Percentiles rank a stretch among this genome's conserved stretches.
Evolutionary conservation across 2,797 vertebrate species (phyloP).

Genomic region (Tragelaphus oryx): DNA sequence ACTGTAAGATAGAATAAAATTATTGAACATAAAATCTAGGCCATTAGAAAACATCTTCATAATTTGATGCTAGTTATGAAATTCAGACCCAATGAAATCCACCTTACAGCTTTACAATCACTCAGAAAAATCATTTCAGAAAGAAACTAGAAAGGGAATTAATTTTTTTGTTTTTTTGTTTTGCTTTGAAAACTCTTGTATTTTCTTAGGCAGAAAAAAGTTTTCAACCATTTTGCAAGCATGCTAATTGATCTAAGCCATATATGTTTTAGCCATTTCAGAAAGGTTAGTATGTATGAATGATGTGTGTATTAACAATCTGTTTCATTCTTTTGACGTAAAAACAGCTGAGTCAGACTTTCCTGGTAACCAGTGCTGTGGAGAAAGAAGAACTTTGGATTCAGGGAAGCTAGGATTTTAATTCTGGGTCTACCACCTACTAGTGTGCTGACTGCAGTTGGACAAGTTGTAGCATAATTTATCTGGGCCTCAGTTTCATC

Average conservation of each 20-base stretch:
- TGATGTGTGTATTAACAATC: constrained; percentile 17
- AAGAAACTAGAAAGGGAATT: constrained; percentile 2
- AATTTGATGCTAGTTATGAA: constrained; percentile 46
- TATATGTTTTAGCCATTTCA: not conserved
- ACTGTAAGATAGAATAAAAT: constrained; percentile 26
- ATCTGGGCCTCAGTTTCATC: constrained; percentile 11
- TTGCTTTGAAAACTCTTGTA: not conserved
- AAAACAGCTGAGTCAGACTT: not conserved
- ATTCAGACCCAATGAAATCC: constrained; percentile 20
- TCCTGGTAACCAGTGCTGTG: not conserved
- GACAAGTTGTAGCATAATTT: constrained; percentile 32
- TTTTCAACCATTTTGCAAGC: constrained; percentile 4
- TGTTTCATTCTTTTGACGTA: constrained; percentile 7
- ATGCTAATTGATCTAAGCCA: not conserved
- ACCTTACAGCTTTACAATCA: not conserved
- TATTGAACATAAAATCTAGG: constrained; percentile 6
- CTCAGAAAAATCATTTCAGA: constrained; percentile 24
- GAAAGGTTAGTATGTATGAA: not conserved
- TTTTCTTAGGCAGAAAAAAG: constrained; percentile 20
- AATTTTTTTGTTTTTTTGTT: not conserved
- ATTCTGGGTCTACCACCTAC: not conserved
- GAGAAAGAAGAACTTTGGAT: constrained; percentile 28
- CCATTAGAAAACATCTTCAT: constrained; percentile 38
- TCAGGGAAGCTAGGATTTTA: not conserved
- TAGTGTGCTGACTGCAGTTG: not conserved